phyloP scores from a whole-genome alignment of 2,888 invertebrate genomes.

The Peribatodes rhomboidaria region DNA sequence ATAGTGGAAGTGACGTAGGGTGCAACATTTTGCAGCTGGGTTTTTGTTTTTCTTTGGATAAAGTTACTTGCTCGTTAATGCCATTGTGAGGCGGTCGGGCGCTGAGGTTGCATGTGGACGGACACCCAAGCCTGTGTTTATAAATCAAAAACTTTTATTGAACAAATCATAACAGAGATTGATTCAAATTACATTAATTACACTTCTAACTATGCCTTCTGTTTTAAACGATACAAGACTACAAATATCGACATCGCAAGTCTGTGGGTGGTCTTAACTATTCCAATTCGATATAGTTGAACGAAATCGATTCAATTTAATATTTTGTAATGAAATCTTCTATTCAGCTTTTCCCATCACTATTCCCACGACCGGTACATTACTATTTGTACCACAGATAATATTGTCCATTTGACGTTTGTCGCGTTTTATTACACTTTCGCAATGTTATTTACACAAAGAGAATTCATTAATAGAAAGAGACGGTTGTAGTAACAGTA shows the following conservation, averaged over 20 bases:
- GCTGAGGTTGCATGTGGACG: too few species aligned
- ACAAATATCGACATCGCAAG: background rate
- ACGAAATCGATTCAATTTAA: constrained; percentile 14
- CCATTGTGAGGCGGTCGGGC: too few species aligned
- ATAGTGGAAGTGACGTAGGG: too few species aligned
- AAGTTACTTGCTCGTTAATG: too few species aligned
- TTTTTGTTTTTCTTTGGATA: too few species aligned
- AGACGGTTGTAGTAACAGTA: constrained; percentile 12
- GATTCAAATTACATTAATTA: background rate
- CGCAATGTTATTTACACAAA: constrained; percentile 21
- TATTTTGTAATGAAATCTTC: constrained; percentile 13
- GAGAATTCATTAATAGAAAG: constrained; percentile 21
- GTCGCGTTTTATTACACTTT: constrained; percentile 34
- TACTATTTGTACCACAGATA: constrained; percentile 37
- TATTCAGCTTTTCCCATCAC: constrained; percentile 21
- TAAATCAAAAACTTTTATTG: background rate
- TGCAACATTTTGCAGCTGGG: too few species aligned
- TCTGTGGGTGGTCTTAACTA: constrained; percentile 19
- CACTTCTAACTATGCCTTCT: background rate
- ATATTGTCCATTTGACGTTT: constrained; percentile 40
- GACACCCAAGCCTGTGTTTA: too few species aligned
- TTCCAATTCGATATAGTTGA: constrained; percentile 10
- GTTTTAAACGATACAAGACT: constrained; percentile 1
- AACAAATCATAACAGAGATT: background rate
- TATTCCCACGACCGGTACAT: constrained; percentile 28